A percentile compares a stretch with the other conserved stretches of the same genome.
These are phyloP conservation scores for Acheta domesticus DNA, from an alignment of 2,888 invertebrate species.

Conservation along the genomic window DNA sequence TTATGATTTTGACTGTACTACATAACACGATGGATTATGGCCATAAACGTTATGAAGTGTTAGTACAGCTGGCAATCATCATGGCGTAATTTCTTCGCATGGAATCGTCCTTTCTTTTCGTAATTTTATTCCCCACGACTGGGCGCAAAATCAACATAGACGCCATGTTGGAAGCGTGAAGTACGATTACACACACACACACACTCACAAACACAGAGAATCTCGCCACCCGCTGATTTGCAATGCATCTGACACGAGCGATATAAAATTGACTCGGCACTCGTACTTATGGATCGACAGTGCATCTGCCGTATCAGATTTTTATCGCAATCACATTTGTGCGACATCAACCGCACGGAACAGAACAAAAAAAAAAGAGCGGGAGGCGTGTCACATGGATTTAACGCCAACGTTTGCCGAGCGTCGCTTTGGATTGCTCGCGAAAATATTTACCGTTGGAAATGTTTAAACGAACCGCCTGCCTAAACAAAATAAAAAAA, in stretches of 20 bases:
- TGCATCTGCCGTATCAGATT: background rate
- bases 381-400: background rate
- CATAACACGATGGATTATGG: background rate
- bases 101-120: too few relatives aligned
- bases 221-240: background rate
- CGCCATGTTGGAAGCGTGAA: background rate
- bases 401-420: background rate
- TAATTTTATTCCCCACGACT: too few relatives aligned
- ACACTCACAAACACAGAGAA: background rate
- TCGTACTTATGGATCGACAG: background rate
- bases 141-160: too few relatives aligned
- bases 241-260: background rate
- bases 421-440: conserved; percentile 6
- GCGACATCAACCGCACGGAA: conserved; percentile 1
- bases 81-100: background rate
- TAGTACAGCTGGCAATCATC: background rate
- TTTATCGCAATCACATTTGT: conserved; percentile 18
- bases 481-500: background rate
- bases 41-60: background rate
- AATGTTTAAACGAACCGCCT: background rate
- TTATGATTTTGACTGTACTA: background rate
- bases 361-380: background rate
- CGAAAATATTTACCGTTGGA: conserved; percentile 9
- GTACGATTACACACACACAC: background rate
- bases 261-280: background rate